Percentiles rank a stretch among this genome's conserved stretches.
These are phyloP conservation scores for Tyrannus savana DNA, from an alignment of 2,113 vertebrate genomes.

Conservation along the genomic window DNA sequence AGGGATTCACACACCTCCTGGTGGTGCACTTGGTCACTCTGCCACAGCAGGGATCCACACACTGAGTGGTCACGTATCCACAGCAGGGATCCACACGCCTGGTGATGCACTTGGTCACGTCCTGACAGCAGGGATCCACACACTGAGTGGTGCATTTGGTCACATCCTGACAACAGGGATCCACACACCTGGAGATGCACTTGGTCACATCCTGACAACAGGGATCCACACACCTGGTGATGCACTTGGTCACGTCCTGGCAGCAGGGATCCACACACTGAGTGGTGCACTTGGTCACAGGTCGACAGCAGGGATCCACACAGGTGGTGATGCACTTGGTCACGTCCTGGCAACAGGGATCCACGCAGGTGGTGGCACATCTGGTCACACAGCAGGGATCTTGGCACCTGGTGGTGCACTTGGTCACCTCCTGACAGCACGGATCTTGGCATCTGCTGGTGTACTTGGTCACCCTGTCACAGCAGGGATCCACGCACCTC, in stretches of 20 bases:
- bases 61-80: not conserved
- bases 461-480: not conserved
- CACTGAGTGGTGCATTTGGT: not conserved
- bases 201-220: rapidly evolving
- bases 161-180: not conserved
- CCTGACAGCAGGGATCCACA: not conserved
- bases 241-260: not conserved
- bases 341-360: not conserved
- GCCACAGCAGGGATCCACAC: not conserved
- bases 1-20: rapidly evolving
- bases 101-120: not conserved
- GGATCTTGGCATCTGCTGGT: rapidly evolving
- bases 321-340: not conserved
- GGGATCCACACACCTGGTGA: rapidly evolving
- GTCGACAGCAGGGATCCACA: not conserved
- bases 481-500: rapidly evolving
- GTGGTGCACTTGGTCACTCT: not conserved
- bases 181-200: rapidly evolving
- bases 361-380: rapidly evolving
- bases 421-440: rapidly evolving
- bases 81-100: not conserved
- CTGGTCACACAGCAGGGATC: not conserved
- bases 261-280: not conserved
- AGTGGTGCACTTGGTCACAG: not conserved
- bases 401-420: rapidly evolving